Evolutionary conservation across 2,113 vertebrate genomes (phyloP), one percentile per base, ranked within the genome.

Genomic region (Pelvicachromis taeniatus): DNA sequence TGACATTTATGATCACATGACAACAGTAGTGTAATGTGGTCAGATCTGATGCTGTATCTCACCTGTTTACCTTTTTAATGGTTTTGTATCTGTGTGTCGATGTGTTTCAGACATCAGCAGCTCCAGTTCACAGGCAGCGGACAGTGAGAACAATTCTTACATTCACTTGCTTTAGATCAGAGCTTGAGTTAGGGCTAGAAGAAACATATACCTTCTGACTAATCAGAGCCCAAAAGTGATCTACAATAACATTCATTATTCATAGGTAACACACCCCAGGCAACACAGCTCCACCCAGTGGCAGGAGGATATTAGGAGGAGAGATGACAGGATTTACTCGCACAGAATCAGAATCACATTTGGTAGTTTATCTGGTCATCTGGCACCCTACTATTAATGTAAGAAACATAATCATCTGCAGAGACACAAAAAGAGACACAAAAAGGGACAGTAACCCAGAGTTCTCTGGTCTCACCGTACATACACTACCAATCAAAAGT

Each of bases 91-190:
- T 35, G 4, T 86, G n/a, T 68, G 11, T 38, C 50, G 5, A 52
- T 86, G 68, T 88, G 38, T 90, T 93, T 53, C 85, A 96, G 95
- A 94, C 48, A 17, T 73, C 17, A 93, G 93, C 85, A 95, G 91
- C 86, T 94, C 91, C 82, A 96, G 95, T 45, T 89, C 93, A 91
- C 95, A 96, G 79, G 70, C 77, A 1, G 77, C 87, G 68, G 90
- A 89, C 11, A 85, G 95, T 96, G 29, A 83, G 73, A 50, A 29
- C 4, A 8, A 48, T 31, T 73, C 6, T 53, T 50, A 29, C 13
- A 40, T 14, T 40, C 1, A 55, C 1, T 31, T 19, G 48, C 12
- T 40, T 53, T 3, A 31, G 23, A 75, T 33, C 23, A 31, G 23
- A 33, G 42, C 10, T 31, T 4, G 23, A 50, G 42, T 75, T 50